Evolutionary conservation across 2,888 invertebrate genomes (phyloP), one percentile per base, ranked within the genome.

Genomic region (Pollenia amentaria): DNA sequence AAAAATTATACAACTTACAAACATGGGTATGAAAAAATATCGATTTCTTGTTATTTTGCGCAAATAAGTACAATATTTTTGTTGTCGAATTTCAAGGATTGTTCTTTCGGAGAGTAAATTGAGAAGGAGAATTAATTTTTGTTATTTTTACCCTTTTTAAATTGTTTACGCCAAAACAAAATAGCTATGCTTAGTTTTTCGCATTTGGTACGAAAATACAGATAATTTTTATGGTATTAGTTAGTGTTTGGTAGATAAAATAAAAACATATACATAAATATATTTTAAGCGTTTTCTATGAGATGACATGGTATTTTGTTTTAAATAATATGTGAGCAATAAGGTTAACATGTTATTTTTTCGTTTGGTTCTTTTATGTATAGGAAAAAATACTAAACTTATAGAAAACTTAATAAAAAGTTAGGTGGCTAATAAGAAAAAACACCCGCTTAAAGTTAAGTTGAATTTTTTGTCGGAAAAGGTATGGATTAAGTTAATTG

Each of bases 1-100:
- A 62, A 64, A 70, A 2, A 18, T 46, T n/a, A 11, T 40, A 48
- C 18, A 14, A 11, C 12, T 48, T 55, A 72, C 44, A 70, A 29
- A 4, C 38, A 10, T 8, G 51, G 16, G 73, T 16, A 73, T 57
- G 55, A 81, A 67, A 69, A n/a, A 76, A 76, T 83, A 77, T 83
- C 76, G 76, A 77, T 83, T 83, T 77, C 16, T 77, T 73, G n/a
- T 55, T 55, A 18, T 62, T 70, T 64, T 72, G n/a, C 72, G 40
- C 40, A 60, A 67, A 60, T 57, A 18, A 51, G 48, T 0, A 67
- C 40, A 29, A 69, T 57, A n/a, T 14, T 48, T 79, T 72, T 70
- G 44, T 38, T 57, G 70, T 44, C 42, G 29, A 79, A 72, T 70
- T 79, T 79, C 62, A 64, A 72, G 70, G 57, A 81, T 67, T 79